Evolutionary conservation across 64 coral and sea anemone species (phyloP), one percentile per base, ranked within the genome.

Genomic region (Acropora tenuis): DNA sequence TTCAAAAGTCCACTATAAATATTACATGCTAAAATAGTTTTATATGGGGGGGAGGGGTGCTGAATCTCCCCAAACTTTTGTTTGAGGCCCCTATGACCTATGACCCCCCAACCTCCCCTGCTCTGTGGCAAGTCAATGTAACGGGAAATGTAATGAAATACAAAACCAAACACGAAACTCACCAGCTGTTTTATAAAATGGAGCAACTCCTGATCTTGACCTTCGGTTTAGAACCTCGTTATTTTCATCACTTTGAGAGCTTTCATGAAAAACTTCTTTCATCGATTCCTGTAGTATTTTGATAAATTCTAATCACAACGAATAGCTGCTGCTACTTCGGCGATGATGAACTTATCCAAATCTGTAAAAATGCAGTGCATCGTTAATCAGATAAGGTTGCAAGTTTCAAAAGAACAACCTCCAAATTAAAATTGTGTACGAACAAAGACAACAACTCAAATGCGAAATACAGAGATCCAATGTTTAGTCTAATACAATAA

Each of bases 171-270:
- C 9, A 55, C 12, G 7, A 4, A 61, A 84, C 80, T 84, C 12
- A 84, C 61, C 61, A 17, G 75, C 44, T 77, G 43, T 43, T 6
- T 68, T 69, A 71, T 47, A 8, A 18, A 46, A 67, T 10, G 52
- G 7, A 19, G 82, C 43, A 9, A 72, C 59, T 46, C 58, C 65
- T 69, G 82, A 85, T 20, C 16, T 2, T 18, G 57, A 67, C n/a
- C 41, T 44, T 69, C 15, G 19, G 12, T 83, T 83, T 45, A 61
- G 5, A 1, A 19, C 80, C 40, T 83, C 82, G 3, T 48, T 85
- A 71, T 85, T 85, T 49, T 85, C 82, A 9, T 85, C 82, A 18
- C 82, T 85, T 85, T 85, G 82, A 48, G 82, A 85, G 82, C 82
- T 85, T 12, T 69, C 82, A 71, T 85, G 82, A 41, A 71, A n/a